Conservation (phyloP, 2,888 invertebrate genomes). For the Pinctada fucata region DNA sequence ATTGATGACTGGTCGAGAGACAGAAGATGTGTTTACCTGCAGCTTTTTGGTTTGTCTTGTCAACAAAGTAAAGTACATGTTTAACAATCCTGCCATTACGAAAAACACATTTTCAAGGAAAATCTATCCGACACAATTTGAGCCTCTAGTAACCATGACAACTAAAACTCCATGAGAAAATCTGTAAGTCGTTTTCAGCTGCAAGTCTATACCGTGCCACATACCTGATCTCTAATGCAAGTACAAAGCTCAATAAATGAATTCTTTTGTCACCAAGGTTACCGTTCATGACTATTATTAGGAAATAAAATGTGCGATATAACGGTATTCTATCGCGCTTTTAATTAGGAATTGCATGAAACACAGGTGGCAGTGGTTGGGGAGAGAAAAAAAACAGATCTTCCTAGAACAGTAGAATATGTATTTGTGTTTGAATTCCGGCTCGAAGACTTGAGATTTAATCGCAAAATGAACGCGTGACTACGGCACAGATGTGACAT, state of each 20-base stretch:
- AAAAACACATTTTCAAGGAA: slow-evolving; percentile 17
- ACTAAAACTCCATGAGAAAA: slow-evolving; percentile 29
- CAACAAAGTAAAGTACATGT: slow-evolving; percentile 37
- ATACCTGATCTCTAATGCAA: slow-evolving; percentile 1
- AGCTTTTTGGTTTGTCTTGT: slow-evolving; percentile 31
- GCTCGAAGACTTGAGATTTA: no score
- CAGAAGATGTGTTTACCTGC: slow-evolving; percentile 24
- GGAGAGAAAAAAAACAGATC: no score
- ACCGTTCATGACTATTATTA: slow-evolving; percentile 15
- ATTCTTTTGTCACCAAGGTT: slow-evolving; percentile 18
- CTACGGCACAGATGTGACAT: no score
- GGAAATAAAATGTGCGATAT: not conserved
- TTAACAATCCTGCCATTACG: slow-evolving; percentile 38
- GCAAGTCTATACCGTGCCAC: not conserved
- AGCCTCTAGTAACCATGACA: slow-evolving; percentile 31
- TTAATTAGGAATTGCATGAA: no score
- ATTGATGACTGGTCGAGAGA: slow-evolving; percentile 17
- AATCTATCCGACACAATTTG: slow-evolving; percentile 21
- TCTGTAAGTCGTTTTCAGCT: slow-evolving; percentile 14
- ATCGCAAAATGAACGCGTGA: no score
- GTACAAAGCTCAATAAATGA: slow-evolving; percentile 15
- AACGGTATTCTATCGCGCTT: no score
- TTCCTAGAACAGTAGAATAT: no score
- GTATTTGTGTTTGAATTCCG: no score
- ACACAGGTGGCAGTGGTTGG: no score